Base-by-base conservation (phyloP, 2,797 vertebrate genomes). In the Delichon dasypus region DNA sequence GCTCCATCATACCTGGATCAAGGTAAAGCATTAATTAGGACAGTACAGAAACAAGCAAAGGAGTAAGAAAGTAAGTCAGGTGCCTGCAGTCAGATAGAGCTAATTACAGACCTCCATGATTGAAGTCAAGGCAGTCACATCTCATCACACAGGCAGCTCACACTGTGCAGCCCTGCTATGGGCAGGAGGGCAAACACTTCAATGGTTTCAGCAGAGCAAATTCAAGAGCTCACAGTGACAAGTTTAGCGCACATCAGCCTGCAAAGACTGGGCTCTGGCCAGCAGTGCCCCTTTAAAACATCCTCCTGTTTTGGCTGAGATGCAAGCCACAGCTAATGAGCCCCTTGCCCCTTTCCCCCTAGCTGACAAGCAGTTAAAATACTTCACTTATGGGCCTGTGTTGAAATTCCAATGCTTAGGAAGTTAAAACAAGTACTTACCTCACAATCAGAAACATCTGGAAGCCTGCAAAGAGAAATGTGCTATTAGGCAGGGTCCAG, bases 31-130 rank as follows among this genome's bases (percentile, higher is more conserved):
- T 94, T 12, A 96, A 20, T 94, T 12, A 96, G 60, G 5, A 60
- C 3, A 80, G 19, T 0, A 2, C 29, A 55, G 12, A 30, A 42
- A 22, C 13, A 62, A 51, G 25, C 12, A 27, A 5, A 11, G 1
- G 0, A 51, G 8, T 18, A 15, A 13, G 16, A 85, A 67, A 48
- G 5, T 29, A 38, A 12, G 20, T 15, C 73, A 85, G 27, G 73
- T 34, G 94, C 96, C 95, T 66, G 82, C 44, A 68, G 71, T 98
- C 98, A 98, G 98, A 94, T 98, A 98, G 98, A 98, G 98, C 98
- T 98, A 98, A 98, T 98, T 91, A 92, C 81, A 97, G 92, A 98
- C 97, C 95, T 97, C 97, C 98, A 98, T 3, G 11, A 67, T 30
- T 81, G 71, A 87, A 97, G 97, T 98, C 98, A 98, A 96, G 91